Evolutionary conservation across 2,113 vertebrate species (phyloP).

Genomic region (Fregetta grallaria): DNA sequence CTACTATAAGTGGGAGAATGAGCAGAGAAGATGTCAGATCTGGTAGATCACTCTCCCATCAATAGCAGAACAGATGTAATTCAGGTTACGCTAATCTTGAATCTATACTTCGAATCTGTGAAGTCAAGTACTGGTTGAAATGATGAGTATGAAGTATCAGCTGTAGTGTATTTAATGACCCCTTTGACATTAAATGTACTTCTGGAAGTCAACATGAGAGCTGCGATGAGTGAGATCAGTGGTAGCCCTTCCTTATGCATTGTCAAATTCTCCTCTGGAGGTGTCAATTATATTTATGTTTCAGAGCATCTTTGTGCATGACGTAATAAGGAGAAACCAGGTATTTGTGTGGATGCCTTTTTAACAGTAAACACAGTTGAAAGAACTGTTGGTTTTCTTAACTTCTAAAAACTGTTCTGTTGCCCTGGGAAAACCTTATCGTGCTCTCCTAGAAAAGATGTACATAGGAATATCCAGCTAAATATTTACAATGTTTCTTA

Average conservation of each 20-base stretch:
- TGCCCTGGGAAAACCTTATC: background rate
- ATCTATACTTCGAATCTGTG: background rate
- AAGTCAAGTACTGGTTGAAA: background rate
- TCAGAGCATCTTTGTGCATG: background rate
- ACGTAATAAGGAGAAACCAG: background rate
- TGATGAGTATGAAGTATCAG: background rate
- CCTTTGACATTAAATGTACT: background rate
- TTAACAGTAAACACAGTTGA: background rate
- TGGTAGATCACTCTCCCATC: background rate
- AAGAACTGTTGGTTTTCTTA: background rate
- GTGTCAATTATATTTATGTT: background rate
- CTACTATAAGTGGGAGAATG: background rate
- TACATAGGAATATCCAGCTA: background rate
- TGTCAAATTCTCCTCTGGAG: background rate
- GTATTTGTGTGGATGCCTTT: background rate
- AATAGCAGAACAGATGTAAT: background rate
- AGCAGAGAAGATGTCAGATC: background rate
- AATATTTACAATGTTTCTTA: background rate
- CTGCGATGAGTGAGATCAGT: background rate
- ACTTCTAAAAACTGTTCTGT: background rate
- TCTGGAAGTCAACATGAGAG: background rate
- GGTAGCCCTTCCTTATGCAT: background rate
- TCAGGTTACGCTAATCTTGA: background rate
- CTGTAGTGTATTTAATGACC: background rate
- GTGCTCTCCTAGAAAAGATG: background rate